Percentiles rank a stretch among this genome's conserved stretches.
Conservation (phyloP, 2,113 vertebrate species). For the Lota lota region DNA sequence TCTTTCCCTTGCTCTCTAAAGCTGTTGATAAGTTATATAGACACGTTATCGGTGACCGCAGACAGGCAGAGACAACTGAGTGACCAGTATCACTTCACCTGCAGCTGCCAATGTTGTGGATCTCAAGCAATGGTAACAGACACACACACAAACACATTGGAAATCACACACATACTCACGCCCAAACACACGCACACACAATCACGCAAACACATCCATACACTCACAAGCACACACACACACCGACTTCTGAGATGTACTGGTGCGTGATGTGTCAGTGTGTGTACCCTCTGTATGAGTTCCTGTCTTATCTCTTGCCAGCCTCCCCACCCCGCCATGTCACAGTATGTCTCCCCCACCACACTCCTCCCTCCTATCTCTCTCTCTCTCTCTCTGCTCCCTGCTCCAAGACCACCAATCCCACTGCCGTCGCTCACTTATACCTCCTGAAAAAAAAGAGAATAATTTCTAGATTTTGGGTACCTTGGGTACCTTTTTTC, state of each 20-base stretch:
- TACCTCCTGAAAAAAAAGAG: no score
- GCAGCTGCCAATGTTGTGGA: constrained; percentile 52
- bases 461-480: no score
- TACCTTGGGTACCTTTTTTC: no score
- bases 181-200: not conserved
- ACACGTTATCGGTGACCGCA: constrained; percentile 44
- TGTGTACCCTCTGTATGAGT: constrained; percentile 30
- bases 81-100: constrained; percentile 63
- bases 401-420: not conserved
- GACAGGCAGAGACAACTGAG: constrained; percentile 54
- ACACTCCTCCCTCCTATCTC: constrained; percentile 14
- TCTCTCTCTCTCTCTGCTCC: not conserved
- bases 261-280: constrained; percentile 37
- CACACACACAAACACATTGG: constrained; percentile 13
- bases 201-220: not conserved
- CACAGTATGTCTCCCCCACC: constrained; percentile 31
- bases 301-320: constrained; percentile 37
- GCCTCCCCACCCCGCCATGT: constrained; percentile 23
- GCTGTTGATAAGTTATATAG: constrained; percentile 65
- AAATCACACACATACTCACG: not conserved
- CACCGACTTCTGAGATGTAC: constrained; percentile 25
- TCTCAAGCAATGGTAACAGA: constrained; percentile 44
- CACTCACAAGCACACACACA: constrained; percentile 4
- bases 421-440: no score
- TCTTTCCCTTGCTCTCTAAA: constrained; percentile 20